These are phyloP conservation scores for Tricholauxania praeusta DNA, from an alignment of 2,888 invertebrate genomes.

Conservation along the genomic window DNA sequence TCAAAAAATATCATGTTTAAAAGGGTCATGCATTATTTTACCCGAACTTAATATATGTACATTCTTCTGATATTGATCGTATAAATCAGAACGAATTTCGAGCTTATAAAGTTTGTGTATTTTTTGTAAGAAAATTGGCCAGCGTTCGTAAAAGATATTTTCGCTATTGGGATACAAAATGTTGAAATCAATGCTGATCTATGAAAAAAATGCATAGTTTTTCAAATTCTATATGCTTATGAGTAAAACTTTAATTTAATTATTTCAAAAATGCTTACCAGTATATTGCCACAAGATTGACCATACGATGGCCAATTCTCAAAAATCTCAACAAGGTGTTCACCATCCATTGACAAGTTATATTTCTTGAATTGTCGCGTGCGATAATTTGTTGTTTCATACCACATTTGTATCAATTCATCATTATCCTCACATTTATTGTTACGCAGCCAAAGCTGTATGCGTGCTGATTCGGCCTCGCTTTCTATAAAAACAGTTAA, in stretches of 20 bases:
- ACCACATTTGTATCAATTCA: constrained; percentile 32
- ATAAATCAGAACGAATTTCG: constrained; percentile 25
- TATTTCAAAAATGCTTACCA: constrained; percentile 3
- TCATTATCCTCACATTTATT: constrained; percentile 30
- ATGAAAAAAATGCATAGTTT: neutral
- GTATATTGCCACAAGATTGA: constrained; percentile 19
- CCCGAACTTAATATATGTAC: constrained; percentile 10
- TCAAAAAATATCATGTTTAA: neutral
- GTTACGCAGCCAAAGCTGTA: constrained; percentile 23
- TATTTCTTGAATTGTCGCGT: constrained; percentile 22
- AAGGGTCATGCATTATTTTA: neutral
- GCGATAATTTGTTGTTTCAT: constrained; percentile 23
- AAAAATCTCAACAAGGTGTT: constrained; percentile 26
- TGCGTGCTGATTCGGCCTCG: constrained; percentile 22
- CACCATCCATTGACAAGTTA: constrained; percentile 1
- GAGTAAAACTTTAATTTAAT: neutral
- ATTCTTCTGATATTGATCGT: constrained; percentile 25
- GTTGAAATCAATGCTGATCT: constrained; percentile 36
- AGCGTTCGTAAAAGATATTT: constrained; percentile 27
- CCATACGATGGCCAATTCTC: constrained; percentile 33
- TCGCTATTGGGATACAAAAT: constrained; percentile 22
- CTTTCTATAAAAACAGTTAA: constrained; percentile 9
- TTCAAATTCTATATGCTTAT: too few species aligned
- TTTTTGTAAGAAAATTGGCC: constrained; percentile 30
- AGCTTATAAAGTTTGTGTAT: constrained; percentile 29